phyloP scores from a whole-genome alignment of 2,888 invertebrate species.

The Drosophila maculinotata region DNA sequence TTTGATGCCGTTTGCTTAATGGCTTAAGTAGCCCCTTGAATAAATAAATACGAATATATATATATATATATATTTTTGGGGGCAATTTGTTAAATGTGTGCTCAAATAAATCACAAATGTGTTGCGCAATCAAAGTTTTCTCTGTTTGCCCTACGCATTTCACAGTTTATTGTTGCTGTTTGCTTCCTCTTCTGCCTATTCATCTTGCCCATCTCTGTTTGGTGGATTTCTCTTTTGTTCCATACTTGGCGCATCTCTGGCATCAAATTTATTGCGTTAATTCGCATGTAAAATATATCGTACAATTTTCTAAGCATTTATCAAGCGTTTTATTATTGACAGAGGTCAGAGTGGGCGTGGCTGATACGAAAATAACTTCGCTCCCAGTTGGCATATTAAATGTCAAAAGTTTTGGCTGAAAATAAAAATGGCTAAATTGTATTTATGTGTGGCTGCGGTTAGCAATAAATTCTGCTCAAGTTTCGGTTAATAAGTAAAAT shows the following conservation, averaged over 20 bases:
- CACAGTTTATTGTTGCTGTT: conserved; percentile 43
- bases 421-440: conserved; percentile 61
- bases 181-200: not conserved
- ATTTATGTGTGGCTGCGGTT: conserved; percentile 53
- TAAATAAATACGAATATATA: conserved; percentile 62
- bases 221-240: conserved; percentile 35
- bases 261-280: conserved; percentile 78
- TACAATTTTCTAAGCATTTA: conserved; percentile 75
- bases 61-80: conserved; percentile 26
- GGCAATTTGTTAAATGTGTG: conserved; percentile 79
- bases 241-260: conserved; percentile 32
- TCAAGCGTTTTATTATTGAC: conserved; percentile 81
- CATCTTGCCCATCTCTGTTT: not conserved
- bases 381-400: conserved; percentile 27
- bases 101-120: conserved; percentile 80
- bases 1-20: conserved; percentile 45
- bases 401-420: conserved; percentile 61
- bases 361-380: conserved; percentile 34
- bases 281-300: conserved; percentile 78
- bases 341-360: conserved; percentile 51
- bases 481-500: conserved; percentile 60
- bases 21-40: conserved; percentile 68
- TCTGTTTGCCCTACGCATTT: conserved; percentile 47
- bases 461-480: conserved; percentile 61
- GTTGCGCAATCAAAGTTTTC: conserved; percentile 75